phyloP scores from a whole-genome alignment of 64 coral and sea anemone species.

The Actinia equina region DNA sequence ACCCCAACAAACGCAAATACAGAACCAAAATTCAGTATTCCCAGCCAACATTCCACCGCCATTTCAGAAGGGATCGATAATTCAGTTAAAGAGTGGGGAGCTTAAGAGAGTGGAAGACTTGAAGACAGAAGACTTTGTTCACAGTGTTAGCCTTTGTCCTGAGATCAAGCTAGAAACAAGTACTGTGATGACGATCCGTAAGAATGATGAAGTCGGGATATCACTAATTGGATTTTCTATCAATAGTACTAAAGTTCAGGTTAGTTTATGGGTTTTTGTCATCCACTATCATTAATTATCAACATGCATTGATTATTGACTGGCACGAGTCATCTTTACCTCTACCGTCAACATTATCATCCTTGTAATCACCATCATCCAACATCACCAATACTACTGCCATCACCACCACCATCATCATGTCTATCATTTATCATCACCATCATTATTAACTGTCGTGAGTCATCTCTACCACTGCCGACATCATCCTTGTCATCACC shows the following conservation, averaged over 20 bases:
- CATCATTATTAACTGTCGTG: no score
- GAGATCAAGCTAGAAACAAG: slow-evolving; percentile 89
- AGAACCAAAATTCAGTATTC: slow-evolving; percentile 21
- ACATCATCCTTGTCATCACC: no score
- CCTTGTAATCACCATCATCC: no score
- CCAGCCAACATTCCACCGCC: slow-evolving; percentile 59
- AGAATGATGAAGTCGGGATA: slow-evolving; percentile 65
- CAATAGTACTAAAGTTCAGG: slow-evolving; percentile 88
- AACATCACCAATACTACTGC: no score
- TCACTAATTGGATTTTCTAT: slow-evolving; percentile 72
- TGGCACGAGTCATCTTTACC: neutral
- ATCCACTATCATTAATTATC: no score
- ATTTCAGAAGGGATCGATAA: slow-evolving; percentile 86
- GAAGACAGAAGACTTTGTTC: slow-evolving; percentile 85
- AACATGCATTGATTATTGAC: no score
- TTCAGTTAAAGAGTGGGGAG: slow-evolving; percentile 82
- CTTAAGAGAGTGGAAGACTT: slow-evolving; percentile 93
- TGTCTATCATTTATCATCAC: no score
- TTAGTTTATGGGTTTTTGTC: neutral
- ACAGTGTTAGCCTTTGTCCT: slow-evolving; percentile 78
- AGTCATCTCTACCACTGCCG: no score
- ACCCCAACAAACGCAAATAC: slow-evolving; percentile 43
- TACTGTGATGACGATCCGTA: slow-evolving; percentile 69
- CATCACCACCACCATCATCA: no score
- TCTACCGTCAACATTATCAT: neutral